A percentile compares a stretch with the other conserved stretches of the same genome.
Evolutionary conservation across 2,797 vertebrate genomes (phyloP).

Genomic region (Amblyopsis hoosieri): DNA sequence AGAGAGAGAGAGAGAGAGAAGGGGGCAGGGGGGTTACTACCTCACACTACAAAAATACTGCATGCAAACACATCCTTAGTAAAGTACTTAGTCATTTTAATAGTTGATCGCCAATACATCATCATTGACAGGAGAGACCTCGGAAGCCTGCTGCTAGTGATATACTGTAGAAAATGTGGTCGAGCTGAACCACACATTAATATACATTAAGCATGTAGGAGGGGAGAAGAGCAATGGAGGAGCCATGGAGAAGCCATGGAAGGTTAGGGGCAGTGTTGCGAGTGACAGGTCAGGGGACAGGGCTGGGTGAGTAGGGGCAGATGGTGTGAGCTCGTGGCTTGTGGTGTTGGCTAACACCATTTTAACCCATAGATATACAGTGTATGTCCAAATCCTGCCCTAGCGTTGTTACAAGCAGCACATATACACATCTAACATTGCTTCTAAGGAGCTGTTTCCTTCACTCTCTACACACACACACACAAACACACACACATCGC

Average conservation of each 20-base stretch:
- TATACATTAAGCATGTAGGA: too few species aligned
- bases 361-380: constrained; percentile 78
- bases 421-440: constrained; percentile 69
- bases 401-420: constrained; percentile 70
- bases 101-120: constrained; percentile 1
- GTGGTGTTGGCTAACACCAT: constrained; percentile 46
- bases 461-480: constrained; percentile 45
- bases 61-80: constrained; percentile 22
- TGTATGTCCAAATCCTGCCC: constrained; percentile 77
- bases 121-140: too few species aligned
- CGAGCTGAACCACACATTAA: too few species aligned
- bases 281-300: constrained; percentile 35
- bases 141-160: too few species aligned
- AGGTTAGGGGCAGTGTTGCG: constrained; percentile 18
- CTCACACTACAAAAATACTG: constrained; percentile 68
- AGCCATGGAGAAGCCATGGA: not conserved
- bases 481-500: not conserved
- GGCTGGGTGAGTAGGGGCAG: constrained; percentile 43
- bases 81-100: constrained; percentile 24
- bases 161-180: too few species aligned
- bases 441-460: constrained; percentile 37
- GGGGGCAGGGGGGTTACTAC: constrained; percentile 72
- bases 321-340: constrained; percentile 60
- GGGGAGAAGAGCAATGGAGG: too few species aligned
- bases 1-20: too few species aligned